Evolutionary conservation across 2,888 invertebrate genomes (phyloP).

Genomic region (Merodon equestris): DNA sequence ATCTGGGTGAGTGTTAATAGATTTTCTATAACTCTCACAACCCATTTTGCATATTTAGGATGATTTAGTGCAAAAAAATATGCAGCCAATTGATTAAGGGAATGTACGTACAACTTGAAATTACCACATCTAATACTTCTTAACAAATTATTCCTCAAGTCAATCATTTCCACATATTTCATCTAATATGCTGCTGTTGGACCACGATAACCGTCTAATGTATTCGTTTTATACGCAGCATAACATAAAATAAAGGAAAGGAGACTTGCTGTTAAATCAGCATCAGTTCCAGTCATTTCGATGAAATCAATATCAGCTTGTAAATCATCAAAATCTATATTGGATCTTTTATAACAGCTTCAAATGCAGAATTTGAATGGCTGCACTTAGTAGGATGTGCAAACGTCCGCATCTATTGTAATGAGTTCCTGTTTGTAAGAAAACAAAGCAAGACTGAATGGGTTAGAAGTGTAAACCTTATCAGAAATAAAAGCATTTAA

Average conservation of each 20-base stretch:
- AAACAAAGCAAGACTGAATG: background rate
- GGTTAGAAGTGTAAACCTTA: conserved; percentile 2
- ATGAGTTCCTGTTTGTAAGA: conserved; percentile 10
- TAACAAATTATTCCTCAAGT: conserved; percentile 12
- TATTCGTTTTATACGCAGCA: background rate
- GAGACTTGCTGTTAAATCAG: conserved; percentile 5
- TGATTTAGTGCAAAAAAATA: conserved; percentile 24
- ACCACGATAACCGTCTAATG: conserved; percentile 14
- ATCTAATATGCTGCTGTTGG: conserved; percentile 3
- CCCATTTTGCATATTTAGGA: conserved; percentile 19
- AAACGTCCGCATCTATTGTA: conserved; percentile 15
- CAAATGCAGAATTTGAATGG: conserved; percentile 18
- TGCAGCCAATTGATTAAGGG: conserved; percentile 7
- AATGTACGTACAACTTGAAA: conserved; percentile 10
- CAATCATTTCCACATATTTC: conserved; percentile 17
- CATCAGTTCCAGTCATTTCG: background rate
- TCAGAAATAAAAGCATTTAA: conserved; percentile 16
- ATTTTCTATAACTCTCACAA: conserved; percentile 4
- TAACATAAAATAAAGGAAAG: background rate
- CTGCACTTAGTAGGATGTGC: conserved; percentile 18
- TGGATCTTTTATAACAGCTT: conserved; percentile 13
- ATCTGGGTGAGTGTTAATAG: conserved; percentile 17
- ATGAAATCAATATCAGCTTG: conserved; percentile 3
- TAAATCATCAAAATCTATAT: conserved; percentile 1
- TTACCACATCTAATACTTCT: conserved; percentile 16